Evolutionary conservation across 1,140 invertebrate species (phyloP), one percentile per base, ranked within the genome.

Genomic region (Drosophila nannoptera): DNA sequence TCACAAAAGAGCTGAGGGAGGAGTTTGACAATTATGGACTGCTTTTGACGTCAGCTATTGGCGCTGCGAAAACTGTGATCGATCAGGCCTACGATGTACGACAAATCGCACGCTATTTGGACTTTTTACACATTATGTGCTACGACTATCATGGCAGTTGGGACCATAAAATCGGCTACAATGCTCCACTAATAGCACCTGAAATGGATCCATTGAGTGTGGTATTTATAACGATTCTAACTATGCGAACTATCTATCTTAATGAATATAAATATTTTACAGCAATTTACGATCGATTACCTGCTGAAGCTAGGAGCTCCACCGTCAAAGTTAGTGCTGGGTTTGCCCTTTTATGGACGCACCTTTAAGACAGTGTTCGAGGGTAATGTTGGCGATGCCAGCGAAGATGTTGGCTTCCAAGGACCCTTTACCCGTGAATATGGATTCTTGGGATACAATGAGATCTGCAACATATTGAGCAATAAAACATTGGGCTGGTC

Each of bases 71-170:
- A 77, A 90, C 91, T 32, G 94, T 92, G 0, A 94, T 96, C 62
- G 93, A 95, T 59, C 78, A 90, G 1, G 94, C 93, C 0, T 97
- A 97, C 75, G 93, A 97, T 87, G 91, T 97, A 12, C 90, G 91
- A 7, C 91, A 92, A 73, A 90, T 97, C 33, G 93, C 94, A 0
- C 89, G 92, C 7, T 92, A 94, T 80, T 88, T 97, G 11, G 95
- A 97, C 89, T 94, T 94, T 43, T 92, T 98, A 22, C 96, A 97
- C 76, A 92, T 97, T 68, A 97, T 97, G 96, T 94, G 94, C 61
- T 97, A 97, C 82, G 96, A 98, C 90, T 97, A 96, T 89, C 95
- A 97, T 77, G 96, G 96, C 4, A 91, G 93, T 4, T 97, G 96
- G 95, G 94, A 97, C 75, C 90, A 90, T 0, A 91, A 90, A 48